phyloP scores from a whole-genome alignment of 2,888 invertebrate species.

The Glyphotaelius pellucidus region DNA sequence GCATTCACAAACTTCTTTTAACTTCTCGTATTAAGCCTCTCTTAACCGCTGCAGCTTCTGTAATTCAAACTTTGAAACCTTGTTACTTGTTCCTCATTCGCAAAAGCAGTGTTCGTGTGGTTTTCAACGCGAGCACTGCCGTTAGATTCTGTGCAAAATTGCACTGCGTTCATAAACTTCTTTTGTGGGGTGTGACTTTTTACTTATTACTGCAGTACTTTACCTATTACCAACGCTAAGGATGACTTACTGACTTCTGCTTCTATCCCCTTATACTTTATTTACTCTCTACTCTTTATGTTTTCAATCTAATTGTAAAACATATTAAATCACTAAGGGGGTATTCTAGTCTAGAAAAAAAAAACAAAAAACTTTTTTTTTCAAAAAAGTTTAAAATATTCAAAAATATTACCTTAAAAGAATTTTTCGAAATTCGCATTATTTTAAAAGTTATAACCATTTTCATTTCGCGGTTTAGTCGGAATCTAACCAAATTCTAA shows the following conservation, averaged over 20 bases:
- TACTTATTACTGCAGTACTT: too few species aligned
- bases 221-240: too few species aligned
- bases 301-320: too few species aligned
- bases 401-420: too few species aligned
- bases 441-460: too few species aligned
- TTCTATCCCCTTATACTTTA: not conserved
- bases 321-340: too few species aligned
- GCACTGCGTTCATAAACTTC: not conserved
- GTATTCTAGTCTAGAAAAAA: too few species aligned
- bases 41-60: not conserved
- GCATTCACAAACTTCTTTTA: not conserved
- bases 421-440: too few species aligned
- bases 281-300: not conserved
- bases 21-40: not conserved
- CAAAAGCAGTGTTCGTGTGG: not conserved
- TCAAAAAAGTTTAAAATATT: too few species aligned
- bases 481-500: too few species aligned
- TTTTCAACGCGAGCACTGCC: not conserved
- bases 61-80: not conserved
- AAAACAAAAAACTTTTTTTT: too few species aligned
- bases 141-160: not conserved
- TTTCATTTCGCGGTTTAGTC: too few species aligned
- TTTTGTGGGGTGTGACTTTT: not conserved
- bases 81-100: not conserved
- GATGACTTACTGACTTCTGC: not conserved